A percentile compares a stretch with the other conserved stretches of the same genome.
Conservation (phyloP, 2,113 vertebrate genomes). For the Grallaria varia region DNA sequence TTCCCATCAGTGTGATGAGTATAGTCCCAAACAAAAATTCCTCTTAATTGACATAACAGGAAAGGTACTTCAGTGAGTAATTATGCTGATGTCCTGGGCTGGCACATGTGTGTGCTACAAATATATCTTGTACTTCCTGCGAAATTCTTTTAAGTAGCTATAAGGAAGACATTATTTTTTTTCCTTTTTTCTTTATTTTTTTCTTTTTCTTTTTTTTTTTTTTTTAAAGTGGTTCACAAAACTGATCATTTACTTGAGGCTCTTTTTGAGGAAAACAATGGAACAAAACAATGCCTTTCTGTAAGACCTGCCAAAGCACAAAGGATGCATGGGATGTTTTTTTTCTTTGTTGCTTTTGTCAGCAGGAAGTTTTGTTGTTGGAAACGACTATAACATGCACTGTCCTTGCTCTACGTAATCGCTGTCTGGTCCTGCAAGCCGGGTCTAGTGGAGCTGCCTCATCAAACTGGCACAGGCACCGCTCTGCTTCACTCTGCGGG, state of each 20-base stretch:
- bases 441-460: neutral
- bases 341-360: slow-evolving; percentile 42
- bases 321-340: slow-evolving; percentile 60
- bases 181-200: neutral
- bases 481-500: neutral
- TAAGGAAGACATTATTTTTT: slow-evolving; percentile 15
- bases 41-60: slow-evolving; percentile 62
- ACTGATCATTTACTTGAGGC: slow-evolving; percentile 47
- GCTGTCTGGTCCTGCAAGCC: slow-evolving; percentile 43
- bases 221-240: neutral
- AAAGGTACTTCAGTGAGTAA: slow-evolving; percentile 53
- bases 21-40: neutral
- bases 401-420: slow-evolving; percentile 56
- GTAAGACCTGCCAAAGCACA: slow-evolving; percentile 62
- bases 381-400: slow-evolving; percentile 65
- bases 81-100: slow-evolving; percentile 38
- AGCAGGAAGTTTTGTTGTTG: slow-evolving; percentile 70
- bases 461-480: slow-evolving; percentile 9
- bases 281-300: slow-evolving; percentile 68
- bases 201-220: neutral
- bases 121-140: slow-evolving; percentile 59
- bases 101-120: slow-evolving; percentile 17
- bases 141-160: slow-evolving; percentile 55
- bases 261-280: slow-evolving; percentile 69
- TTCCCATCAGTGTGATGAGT: slow-evolving; percentile 19